Evolutionary conservation across 2,888 invertebrate species (phyloP), one percentile per base, ranked within the genome.

Genomic region (Ophioninae sp.): DNA sequence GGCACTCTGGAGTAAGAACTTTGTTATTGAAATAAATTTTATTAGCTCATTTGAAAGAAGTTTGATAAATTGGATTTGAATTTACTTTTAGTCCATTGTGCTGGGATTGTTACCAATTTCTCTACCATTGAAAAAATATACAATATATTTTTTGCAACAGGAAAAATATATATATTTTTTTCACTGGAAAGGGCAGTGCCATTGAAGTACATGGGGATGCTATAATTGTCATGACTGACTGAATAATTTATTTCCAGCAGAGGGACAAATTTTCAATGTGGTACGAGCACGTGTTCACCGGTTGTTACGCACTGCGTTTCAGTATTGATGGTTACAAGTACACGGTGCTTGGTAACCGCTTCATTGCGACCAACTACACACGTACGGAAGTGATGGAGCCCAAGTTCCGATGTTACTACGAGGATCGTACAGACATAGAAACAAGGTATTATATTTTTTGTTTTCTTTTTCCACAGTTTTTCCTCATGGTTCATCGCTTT

Each of bases 281-380:
- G 74, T 86, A 85, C 74, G 65, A 79, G 61, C 81, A 86, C 62
- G 79, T 87, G 37, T 87, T 84, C 37, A 82, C 86, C 20, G 87
- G 87, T 39, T 87, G 87, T 82, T 87, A 87, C 65, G 86, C 87
- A 0, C 59, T 87, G 61, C 85, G 86, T 62, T 87, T 84, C 56
- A 83, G 80, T 30, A 73, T 83, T 21, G 82, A 83, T 56, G 79
- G 73, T 13, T 73, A 79, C 76, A 78, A 69, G 37, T 74, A 81
- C 64, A 10, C 74, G 10, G 76, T 85, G 10, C 74, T 79, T 10
- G 84, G 84, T 17, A 86, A 73, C 23, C 65, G 81, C 56, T 85
- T 74, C 41, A 79, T 86, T 65, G 41, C 23, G 0, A 85, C 85
- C 7, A 74, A 81, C 81, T 87, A 86, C 74, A 74, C 44, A 7